Base-by-base conservation (phyloP, 2,797 vertebrate species). In the Sciaenops ocellatus region DNA sequence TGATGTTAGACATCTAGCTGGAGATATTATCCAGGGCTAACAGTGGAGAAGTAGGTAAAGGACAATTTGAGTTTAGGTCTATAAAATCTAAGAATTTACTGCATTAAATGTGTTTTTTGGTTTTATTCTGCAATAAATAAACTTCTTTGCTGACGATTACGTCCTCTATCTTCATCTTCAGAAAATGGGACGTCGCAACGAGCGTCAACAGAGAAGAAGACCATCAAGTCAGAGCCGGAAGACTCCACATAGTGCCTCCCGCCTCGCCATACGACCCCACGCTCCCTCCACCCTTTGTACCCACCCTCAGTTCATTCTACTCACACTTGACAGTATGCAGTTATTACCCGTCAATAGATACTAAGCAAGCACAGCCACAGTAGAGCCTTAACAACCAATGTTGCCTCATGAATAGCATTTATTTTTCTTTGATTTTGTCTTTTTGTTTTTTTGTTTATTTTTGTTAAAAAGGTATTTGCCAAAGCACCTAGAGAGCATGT, bases 331-430 rank as follows among this genome's bases (percentile, higher is more conserved):
- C 86, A 87, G 90, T 94, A 95, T 95, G 94, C 91, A 93, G 90
- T 93, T 88, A 78, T 87, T 76, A 90, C 89, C 91, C 90, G 59
- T 95, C 92, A 90, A 90, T 88, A 93, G 94, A 95, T 95, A 95
- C 95, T 95, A 95, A 95, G 93, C 92, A 96, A 96, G 95, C 94
- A 95, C 96, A 96, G 96, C 95, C 95, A 95, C 93, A 95, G 96
- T 93, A 91, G 95, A 97, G 98, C 98, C 98, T 99, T 99, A 99
- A 99, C 97, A 97, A 99, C 98, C 98, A 96, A 95, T 66, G 97
- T 97, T 99, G 98, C 98, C 98, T 99, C 98, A 97, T 95, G 89
- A 94, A 94, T 94, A 93, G 89, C 91, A 91, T 93, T 93, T 93
- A 93, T 92, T 94, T 93, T 91, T 92, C 79, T 90, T 90, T 85